Conservation (phyloP, 1,140 invertebrate species). For the Drosophila punjabiensis region DNA sequence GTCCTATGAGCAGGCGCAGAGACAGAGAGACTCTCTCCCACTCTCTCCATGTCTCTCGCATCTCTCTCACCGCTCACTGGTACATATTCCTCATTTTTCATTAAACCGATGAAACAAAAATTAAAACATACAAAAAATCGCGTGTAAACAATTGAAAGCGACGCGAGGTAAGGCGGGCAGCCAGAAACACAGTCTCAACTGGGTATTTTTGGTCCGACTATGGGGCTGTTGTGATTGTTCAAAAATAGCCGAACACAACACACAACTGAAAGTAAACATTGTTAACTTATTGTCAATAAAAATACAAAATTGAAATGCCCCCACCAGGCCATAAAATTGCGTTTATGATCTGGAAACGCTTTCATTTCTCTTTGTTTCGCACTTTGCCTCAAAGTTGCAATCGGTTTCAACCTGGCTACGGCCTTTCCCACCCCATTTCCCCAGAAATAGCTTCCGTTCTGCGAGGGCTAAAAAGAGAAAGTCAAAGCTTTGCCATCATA, state of each 20-base stretch:
- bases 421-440: neutral
- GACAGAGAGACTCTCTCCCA: constrained; percentile 20
- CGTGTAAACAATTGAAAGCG: constrained; percentile 63
- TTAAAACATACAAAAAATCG: constrained; percentile 60
- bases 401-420: constrained; percentile 30
- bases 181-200: constrained; percentile 10
- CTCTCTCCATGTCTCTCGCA: constrained; percentile 16
- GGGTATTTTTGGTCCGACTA: constrained; percentile 23
- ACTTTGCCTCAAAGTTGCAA: constrained; percentile 44
- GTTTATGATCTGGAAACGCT: constrained; percentile 69
- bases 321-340: constrained; percentile 65
- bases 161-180: constrained; percentile 14
- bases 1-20: constrained; percentile 65
- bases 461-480: constrained; percentile 32
- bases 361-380: constrained; percentile 44
- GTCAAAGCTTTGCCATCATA: constrained; percentile 44
- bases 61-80: constrained; percentile 36
- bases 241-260: constrained; percentile 66
- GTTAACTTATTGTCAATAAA: constrained; percentile 81
- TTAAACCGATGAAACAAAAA: constrained; percentile 49
- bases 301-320: constrained; percentile 68
- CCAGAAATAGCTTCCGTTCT: constrained; percentile 43
- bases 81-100: constrained; percentile 55
- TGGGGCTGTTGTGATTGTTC: constrained; percentile 57
- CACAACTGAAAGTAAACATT: constrained; percentile 75